A percentile compares a stretch with the other conserved stretches of the same genome.
phyloP scores from a whole-genome alignment of 2,888 invertebrate species.

The Elmis aenea region DNA sequence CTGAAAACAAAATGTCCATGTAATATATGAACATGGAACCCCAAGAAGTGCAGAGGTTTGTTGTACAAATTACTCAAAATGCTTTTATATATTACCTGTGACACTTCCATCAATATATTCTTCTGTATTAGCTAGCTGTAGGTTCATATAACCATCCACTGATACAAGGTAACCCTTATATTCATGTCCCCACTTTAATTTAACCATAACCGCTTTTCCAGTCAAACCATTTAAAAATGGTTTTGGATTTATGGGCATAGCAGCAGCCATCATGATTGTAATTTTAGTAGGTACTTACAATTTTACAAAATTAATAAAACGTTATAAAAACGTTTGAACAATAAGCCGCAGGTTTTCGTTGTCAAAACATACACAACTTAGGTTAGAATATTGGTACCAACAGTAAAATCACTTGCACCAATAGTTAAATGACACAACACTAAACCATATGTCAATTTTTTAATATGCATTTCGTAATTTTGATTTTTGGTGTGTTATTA shows the following conservation, averaged over 20 bases:
- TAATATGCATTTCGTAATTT: slow-evolving; percentile 5
- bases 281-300: slow-evolving; percentile 6
- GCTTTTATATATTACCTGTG: slow-evolving; percentile 68
- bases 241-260: slow-evolving; percentile 98
- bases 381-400: too few species aligned
- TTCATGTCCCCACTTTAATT: slow-evolving; percentile 99
- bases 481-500: too few species aligned
- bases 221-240: slow-evolving; percentile 97
- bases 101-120: slow-evolving; percentile 91
- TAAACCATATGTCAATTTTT: too few species aligned
- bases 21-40: too few species aligned
- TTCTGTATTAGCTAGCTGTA: slow-evolving; percentile 96
- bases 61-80: too few species aligned
- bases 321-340: slow-evolving; percentile 1
- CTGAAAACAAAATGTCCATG: slow-evolving; percentile 47
- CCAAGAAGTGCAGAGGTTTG: too few species aligned
- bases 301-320: slow-evolving; percentile 2
- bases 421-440: too few species aligned
- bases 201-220: slow-evolving; percentile 96
- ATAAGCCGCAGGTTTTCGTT: too few species aligned
- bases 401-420: too few species aligned
- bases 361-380: too few species aligned
- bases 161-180: slow-evolving; percentile 98
- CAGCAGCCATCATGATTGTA: slow-evolving; percentile 62
- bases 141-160: slow-evolving; percentile 98